Evolutionary conservation across 2,113 vertebrate species (phyloP).

Genomic region (Macrotus californicus): DNA sequence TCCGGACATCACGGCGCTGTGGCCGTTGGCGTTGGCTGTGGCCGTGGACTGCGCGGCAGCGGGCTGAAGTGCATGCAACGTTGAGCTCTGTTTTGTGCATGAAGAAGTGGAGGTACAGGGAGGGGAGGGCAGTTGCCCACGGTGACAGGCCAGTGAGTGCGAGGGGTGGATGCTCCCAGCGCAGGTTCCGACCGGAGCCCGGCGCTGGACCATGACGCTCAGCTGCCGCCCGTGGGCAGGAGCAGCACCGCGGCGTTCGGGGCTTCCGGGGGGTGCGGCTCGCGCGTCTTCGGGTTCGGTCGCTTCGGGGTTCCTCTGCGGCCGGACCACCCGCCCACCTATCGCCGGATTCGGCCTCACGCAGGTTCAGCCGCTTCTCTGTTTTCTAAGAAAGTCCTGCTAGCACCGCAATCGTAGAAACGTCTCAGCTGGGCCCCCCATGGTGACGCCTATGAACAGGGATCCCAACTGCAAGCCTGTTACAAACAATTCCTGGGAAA

Average conservation of each 20-base stretch:
- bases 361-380: no score
- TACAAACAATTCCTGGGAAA: not conserved
- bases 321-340: accelerated
- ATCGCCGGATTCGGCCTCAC: accelerated
- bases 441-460: accelerated
- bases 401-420: not conserved
- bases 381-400: not conserved
- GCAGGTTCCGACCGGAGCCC: not conserved
- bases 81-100: no score
- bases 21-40: no score
- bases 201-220: accelerated
- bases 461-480: accelerated
- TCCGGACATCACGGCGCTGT: accelerated
- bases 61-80: no score
- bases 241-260: accelerated
- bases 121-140: accelerated
- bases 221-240: accelerated
- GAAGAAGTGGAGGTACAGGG: not conserved
- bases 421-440: accelerated
- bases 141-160: accelerated
- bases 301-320: not conserved
- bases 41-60: no score
- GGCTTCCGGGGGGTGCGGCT: no score
- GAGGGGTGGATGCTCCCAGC: not conserved
- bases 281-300: not conserved